Evolutionary conservation across 2,888 invertebrate species (phyloP).

Genomic region (Cerastoderma edule): DNA sequence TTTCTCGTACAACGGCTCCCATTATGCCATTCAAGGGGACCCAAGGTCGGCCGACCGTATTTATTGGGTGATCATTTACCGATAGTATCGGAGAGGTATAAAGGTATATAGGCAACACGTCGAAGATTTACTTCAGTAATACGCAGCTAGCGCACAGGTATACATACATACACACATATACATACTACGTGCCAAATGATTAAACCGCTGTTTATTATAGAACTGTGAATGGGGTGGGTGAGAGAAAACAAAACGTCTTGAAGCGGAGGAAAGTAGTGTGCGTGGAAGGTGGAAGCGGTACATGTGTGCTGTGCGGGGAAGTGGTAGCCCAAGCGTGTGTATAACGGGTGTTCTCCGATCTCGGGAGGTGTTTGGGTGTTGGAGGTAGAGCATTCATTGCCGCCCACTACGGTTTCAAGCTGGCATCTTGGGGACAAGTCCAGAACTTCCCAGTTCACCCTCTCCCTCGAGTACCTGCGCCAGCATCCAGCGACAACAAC

Average conservation of each 20-base stretch:
- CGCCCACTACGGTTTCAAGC: constrained; percentile 23
- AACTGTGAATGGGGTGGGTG: neutral
- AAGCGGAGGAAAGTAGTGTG: neutral
- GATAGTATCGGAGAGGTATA: constrained; percentile 6
- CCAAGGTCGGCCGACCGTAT: constrained; percentile 14
- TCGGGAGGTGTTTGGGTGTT: neutral
- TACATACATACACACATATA: neutral
- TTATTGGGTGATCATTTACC: constrained; percentile 15
- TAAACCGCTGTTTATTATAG: neutral
- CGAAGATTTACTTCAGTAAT: constrained; percentile 6
- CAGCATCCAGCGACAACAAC: neutral
- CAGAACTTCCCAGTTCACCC: constrained; percentile 32
- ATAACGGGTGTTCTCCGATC: neutral
- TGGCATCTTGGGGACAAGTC: constrained; percentile 45
- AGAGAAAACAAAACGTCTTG: neutral
- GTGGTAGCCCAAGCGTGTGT: too few relatives aligned
- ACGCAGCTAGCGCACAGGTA: neutral
- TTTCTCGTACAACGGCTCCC: too few relatives aligned
- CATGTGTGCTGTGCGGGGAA: neutral
- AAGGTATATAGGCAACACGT: too few relatives aligned
- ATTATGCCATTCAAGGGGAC: constrained; percentile 22
- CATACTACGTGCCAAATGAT: neutral
- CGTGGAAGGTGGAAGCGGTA: neutral
- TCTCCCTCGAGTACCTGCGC: neutral
- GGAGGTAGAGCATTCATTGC: neutral